These are phyloP conservation scores for Drosophila lacicola DNA, from an alignment of 2,888 invertebrate species.

Conservation along the genomic window DNA sequence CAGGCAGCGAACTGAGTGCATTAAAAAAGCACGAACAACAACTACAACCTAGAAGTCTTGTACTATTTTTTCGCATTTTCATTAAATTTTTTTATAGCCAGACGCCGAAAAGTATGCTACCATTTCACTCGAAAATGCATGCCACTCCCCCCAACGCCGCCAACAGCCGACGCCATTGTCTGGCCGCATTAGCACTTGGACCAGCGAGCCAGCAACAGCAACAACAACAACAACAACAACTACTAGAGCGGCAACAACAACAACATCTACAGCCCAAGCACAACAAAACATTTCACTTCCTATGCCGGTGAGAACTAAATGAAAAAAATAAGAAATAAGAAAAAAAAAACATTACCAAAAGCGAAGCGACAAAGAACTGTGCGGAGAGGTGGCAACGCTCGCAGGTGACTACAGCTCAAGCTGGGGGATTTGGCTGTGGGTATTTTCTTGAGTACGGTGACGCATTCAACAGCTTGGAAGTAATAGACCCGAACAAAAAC, in stretches of 20 bases:
- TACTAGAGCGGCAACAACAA: slow-evolving; percentile 22
- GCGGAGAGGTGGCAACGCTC: slow-evolving; percentile 26
- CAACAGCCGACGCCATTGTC: slow-evolving; percentile 60
- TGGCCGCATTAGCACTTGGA: slow-evolving; percentile 77
- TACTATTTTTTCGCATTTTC: slow-evolving; percentile 51
- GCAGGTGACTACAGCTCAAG: slow-evolving; percentile 43
- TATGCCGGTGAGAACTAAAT: slow-evolving; percentile 61
- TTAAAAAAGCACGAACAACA: slow-evolving; percentile 13
- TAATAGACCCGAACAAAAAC: slow-evolving; percentile 63
- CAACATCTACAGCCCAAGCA: slow-evolving; percentile 36
- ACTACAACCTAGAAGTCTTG: not conserved
- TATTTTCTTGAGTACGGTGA: slow-evolving; percentile 60
- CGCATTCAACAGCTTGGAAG: slow-evolving; percentile 75
- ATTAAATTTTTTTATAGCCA: slow-evolving; percentile 45
- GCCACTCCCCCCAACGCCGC: slow-evolving; percentile 1
- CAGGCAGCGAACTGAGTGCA: slow-evolving; percentile 22
- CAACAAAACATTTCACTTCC: slow-evolving; percentile 72
- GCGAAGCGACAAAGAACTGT: slow-evolving; percentile 50
- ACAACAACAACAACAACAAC: slow-evolving; percentile 27
- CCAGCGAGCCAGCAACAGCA: slow-evolving; percentile 53
- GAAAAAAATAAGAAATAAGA: slow-evolving; percentile 44
- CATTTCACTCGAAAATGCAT: slow-evolving; percentile 18
- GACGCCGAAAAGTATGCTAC: slow-evolving; percentile 40
- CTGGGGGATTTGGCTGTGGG: slow-evolving; percentile 33
- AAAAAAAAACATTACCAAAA: slow-evolving; percentile 54